A percentile compares a stretch with the other conserved stretches of the same genome.
phyloP scores from a whole-genome alignment of 2,888 invertebrate species.

The Caenorhabditis imperialis region DNA sequence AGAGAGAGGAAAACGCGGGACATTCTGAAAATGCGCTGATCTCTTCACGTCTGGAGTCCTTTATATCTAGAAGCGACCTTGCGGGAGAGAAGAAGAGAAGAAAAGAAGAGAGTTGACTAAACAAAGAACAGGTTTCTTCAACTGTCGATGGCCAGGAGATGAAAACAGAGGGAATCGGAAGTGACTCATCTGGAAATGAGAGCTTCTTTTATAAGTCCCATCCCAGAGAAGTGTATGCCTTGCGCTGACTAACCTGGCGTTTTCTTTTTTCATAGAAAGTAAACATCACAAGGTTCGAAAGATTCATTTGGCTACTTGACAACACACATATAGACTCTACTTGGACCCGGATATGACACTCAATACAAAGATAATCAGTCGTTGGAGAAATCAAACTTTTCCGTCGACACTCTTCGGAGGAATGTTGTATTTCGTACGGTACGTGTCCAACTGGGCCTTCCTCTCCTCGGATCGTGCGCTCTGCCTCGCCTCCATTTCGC shows the following conservation, averaged over 20 bases:
- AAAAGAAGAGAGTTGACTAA: slow-evolving; percentile 21
- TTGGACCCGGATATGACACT: slow-evolving; percentile 7
- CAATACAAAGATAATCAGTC: neutral
- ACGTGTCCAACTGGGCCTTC: slow-evolving; percentile 59
- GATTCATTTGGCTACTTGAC: slow-evolving; percentile 21
- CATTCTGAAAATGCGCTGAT: slow-evolving; percentile 14
- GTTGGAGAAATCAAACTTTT: slow-evolving; percentile 22
- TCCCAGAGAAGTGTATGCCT: slow-evolving; percentile 29
- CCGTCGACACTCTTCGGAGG: slow-evolving; percentile 32
- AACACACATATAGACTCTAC: slow-evolving; percentile 8
- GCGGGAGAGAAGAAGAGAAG: neutral
- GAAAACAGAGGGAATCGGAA: slow-evolving; percentile 29
- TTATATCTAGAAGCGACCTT: slow-evolving; percentile 19
- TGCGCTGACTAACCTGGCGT: slow-evolving; percentile 39
- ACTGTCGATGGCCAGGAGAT: neutral
- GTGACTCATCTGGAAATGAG: slow-evolving; percentile 26
- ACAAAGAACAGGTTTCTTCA: slow-evolving; percentile 46
- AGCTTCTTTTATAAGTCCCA: slow-evolving; percentile 20
- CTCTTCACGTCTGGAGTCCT: slow-evolving; percentile 1
- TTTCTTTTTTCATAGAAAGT: slow-evolving; percentile 17
- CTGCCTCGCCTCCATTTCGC: slow-evolving; percentile 49
- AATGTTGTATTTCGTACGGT: slow-evolving; percentile 59
- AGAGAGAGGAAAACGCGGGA: slow-evolving; percentile 6
- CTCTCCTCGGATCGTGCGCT: slow-evolving; percentile 49
- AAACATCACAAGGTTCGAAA: slow-evolving; percentile 32